Percentiles rank a stretch among this genome's conserved stretches.
Conservation (phyloP, 2,888 invertebrate genomes). For the Helleia helle region DNA sequence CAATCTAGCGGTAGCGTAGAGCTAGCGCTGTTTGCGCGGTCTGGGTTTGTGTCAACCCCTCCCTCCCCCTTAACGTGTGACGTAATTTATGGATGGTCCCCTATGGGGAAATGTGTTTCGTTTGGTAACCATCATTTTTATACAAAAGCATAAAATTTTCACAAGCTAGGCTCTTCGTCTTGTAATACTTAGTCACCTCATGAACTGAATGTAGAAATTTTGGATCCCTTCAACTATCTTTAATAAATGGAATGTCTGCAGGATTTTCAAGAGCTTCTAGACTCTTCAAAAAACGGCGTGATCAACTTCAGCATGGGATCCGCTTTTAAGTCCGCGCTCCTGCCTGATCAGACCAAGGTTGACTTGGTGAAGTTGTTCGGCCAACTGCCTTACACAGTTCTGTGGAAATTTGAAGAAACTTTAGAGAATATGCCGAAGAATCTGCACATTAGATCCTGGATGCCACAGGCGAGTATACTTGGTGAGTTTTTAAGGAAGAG, state of each 20-base stretch:
- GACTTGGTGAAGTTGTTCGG: background rate
- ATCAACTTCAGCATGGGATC: slow-evolving; percentile 1
- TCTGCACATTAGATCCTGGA: background rate
- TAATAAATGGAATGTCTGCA: background rate
- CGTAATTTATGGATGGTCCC: no score
- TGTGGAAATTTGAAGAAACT: slow-evolving; percentile 1
- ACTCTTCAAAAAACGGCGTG: background rate
- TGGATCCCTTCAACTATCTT: background rate
- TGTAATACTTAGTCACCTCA: no score
- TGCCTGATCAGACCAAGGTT: background rate
- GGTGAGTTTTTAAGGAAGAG: background rate
- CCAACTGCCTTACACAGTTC: background rate
- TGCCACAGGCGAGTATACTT: background rate
- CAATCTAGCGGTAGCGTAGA: no score
- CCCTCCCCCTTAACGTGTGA: no score
- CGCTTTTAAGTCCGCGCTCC: background rate
- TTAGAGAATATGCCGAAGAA: background rate
- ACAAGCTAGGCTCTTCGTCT: no score
- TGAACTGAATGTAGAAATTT: background rate
- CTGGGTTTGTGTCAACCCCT: no score
- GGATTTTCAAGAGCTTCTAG: slow-evolving; percentile 3
- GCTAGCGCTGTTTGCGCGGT: no score
- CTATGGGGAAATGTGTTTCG: no score
- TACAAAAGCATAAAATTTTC: no score
- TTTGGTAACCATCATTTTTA: no score